Base-by-base conservation (phyloP, 2,888 invertebrate genomes). In the Caenorhabditis sp. region DNA sequence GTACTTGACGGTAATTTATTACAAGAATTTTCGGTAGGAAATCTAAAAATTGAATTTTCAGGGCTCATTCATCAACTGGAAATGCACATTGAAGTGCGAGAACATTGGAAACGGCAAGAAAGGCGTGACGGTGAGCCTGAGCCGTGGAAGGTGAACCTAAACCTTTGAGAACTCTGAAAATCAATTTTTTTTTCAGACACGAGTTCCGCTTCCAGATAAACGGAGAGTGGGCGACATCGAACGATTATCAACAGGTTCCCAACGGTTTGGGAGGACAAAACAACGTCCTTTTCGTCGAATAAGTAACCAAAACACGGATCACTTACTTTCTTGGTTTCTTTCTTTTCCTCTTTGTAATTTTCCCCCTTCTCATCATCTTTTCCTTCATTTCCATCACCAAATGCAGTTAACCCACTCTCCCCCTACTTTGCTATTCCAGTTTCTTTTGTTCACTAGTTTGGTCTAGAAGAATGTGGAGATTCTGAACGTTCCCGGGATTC, bases 61-160 rank as follows among this genome's bases (percentile, higher is more conserved):
- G 88, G 87, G 89, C 22, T 87, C 86, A 26, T 90, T 90, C 83
- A 70, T 86, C 70, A 89, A 88, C 78, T 89, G 89, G 89, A 88
- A 90, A 51, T 88, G 87, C 72, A 88, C 88, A 13, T 71, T 90
- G 58, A 77, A 83, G 35, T 89, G 88, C 77, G 85, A 88, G 37
- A 62, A 80, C 37, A 64, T 83, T 44, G 76, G 60, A 40, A 81
- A 67, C 64, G 85, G 85, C 22, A 83, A 80, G 74, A 74, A 79
- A 3, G 89, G 88, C 28, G 83, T 88, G n/a, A 83, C 82, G 65
- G 76, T 89, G 2, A 89, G 87, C 40, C 55, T 89, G 68, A 83
- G 88, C n/a, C 78, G 83, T 8, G 89, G 89, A 72, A 71, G 80
- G 83, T 83, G 51, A 32, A n/a, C n/a, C n/a, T n/a, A n/a, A n/a